phyloP scores from a whole-genome alignment of 2,888 invertebrate genomes.

The Callinectes sapidus region DNA sequence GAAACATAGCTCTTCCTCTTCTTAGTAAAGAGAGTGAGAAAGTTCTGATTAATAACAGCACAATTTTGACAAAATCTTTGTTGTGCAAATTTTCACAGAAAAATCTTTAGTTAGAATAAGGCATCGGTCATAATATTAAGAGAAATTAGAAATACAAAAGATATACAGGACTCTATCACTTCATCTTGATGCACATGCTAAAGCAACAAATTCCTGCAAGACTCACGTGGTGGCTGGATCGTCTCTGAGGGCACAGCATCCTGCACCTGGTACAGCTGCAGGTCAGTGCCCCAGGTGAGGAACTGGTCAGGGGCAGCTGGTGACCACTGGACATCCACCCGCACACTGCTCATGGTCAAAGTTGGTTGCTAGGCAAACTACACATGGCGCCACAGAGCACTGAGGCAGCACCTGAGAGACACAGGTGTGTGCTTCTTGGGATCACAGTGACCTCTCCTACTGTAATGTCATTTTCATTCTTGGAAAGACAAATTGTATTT shows the following conservation, averaged over 20 bases:
- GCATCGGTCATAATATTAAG: not conserved
- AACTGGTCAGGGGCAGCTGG: conserved; percentile 87
- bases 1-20: not conserved
- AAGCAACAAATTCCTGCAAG: not conserved
- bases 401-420: not conserved
- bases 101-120: not conserved
- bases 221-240: conserved; percentile 75
- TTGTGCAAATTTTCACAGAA: not conserved
- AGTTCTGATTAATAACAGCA: not conserved
- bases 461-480: not conserved
- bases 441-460: not conserved
- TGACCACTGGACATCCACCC: conserved; percentile 91
- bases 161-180: not conserved
- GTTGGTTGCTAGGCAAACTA: not conserved
- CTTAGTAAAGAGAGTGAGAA: not conserved
- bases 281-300: conserved; percentile 92
- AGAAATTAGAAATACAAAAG: not conserved
- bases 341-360: conserved; percentile 79
- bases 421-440: not conserved
- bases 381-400: not conserved
- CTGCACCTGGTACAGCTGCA: conserved; percentile 86
- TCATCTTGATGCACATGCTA: not conserved
- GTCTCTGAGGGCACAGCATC: conserved; percentile 81
- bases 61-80: not conserved
- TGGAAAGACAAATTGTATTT: no score